Evolutionary conservation across 2,888 invertebrate genomes (phyloP).

Genomic region (Ophonus ardosiacus): DNA sequence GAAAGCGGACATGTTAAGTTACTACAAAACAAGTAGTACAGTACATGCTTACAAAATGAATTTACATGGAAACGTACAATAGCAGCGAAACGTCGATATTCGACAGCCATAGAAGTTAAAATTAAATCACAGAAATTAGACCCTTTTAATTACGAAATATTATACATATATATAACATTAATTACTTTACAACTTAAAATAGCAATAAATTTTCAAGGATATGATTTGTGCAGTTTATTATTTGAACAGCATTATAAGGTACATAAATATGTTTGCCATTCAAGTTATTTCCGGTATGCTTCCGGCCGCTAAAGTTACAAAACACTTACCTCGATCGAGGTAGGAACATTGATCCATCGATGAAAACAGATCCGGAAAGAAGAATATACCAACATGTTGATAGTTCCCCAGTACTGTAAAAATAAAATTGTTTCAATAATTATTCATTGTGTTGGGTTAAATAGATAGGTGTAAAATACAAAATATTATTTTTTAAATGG

Average conservation of each 20-base stretch:
- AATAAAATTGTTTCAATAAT: background rate
- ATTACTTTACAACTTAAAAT: slow-evolving; percentile 10
- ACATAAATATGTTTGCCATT: slow-evolving; percentile 15
- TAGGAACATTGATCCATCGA: slow-evolving; percentile 90
- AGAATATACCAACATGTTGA: slow-evolving; percentile 91
- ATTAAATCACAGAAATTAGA: background rate
- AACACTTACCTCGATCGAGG: slow-evolving; percentile 84
- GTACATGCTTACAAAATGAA: slow-evolving; percentile 24
- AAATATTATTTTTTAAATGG: too few relatives aligned
- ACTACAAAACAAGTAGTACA: slow-evolving; percentile 47
- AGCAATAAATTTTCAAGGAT: background rate
- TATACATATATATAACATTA: background rate
- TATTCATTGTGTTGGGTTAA: background rate
- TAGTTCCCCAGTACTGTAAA: slow-evolving; percentile 85
- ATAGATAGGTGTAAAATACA: background rate
- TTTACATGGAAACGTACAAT: slow-evolving; percentile 29
- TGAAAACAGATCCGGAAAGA: slow-evolving; percentile 89
- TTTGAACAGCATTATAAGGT: slow-evolving; percentile 7
- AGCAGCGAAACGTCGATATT: background rate
- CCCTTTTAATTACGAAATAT: background rate
- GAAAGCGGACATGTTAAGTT: slow-evolving; percentile 56
- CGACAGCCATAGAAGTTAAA: slow-evolving; percentile 4
- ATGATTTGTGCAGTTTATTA: slow-evolving; percentile 1
- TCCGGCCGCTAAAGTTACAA: slow-evolving; percentile 5
- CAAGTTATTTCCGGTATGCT: slow-evolving; percentile 9